Conservation (phyloP, 2,888 invertebrate species). For the Steromphala cineraria region DNA sequence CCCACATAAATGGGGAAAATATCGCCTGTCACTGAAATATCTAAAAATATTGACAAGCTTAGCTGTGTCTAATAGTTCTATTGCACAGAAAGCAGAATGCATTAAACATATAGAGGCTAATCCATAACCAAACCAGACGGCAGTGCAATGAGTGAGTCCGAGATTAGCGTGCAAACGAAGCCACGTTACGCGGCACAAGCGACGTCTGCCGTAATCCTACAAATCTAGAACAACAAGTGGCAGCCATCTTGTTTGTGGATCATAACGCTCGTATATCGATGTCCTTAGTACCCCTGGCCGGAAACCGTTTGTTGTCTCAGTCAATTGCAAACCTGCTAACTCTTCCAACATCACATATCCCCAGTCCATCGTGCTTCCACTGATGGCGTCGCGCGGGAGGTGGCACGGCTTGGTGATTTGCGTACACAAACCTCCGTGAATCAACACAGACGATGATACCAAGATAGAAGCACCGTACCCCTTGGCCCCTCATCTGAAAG, state of each 20-base stretch:
- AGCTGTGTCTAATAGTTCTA: too few species aligned
- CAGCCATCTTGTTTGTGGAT: not conserved
- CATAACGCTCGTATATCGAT: not conserved
- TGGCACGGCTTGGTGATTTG: not conserved
- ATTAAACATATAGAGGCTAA: not conserved
- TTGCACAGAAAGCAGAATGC: too few species aligned
- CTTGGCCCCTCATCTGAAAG: not conserved
- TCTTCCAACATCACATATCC: not conserved
- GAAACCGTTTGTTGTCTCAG: slow-evolving; percentile 21
- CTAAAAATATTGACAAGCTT: too few species aligned
- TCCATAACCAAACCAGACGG: not conserved
- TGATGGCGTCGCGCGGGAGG: slow-evolving; percentile 1
- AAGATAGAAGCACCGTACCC: not conserved
- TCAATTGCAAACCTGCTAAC: slow-evolving; percentile 13
- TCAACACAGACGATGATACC: slow-evolving; percentile 11
- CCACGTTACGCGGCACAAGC: not conserved
- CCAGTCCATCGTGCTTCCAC: slow-evolving; percentile 7
- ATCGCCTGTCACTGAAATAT: not conserved
- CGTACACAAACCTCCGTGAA: not conserved
- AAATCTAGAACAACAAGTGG: not conserved
- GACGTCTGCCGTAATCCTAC: not conserved
- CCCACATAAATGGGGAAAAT: not conserved
- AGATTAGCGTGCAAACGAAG: not conserved
- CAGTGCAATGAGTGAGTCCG: not conserved
- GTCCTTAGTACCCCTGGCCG: slow-evolving; percentile 11